A percentile compares a stretch with the other conserved stretches of the same genome.
phyloP scores from a whole-genome alignment of 2,797 vertebrate genomes.

The Pipistrellus kuhlii region DNA sequence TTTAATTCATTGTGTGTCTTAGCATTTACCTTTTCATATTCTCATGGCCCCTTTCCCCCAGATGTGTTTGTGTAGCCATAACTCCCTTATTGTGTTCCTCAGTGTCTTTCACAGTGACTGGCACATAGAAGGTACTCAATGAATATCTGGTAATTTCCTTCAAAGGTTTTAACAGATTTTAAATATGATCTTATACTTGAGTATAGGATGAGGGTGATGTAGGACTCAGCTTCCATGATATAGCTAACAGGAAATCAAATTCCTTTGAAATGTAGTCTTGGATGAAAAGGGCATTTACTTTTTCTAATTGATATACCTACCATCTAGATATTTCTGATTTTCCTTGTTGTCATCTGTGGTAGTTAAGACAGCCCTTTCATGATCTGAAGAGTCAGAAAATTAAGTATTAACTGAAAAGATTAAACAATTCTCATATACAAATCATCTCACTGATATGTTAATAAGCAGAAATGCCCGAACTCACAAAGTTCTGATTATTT shows the following conservation, averaged over 20 bases:
- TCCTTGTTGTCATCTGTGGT: background rate
- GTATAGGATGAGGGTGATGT: background rate
- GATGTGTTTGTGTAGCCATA: background rate
- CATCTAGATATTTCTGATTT: background rate
- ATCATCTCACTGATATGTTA: background rate
- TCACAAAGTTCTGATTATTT: background rate
- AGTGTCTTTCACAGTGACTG: background rate
- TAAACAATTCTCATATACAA: background rate
- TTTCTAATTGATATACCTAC: slow-evolving; percentile 19
- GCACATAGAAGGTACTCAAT: background rate
- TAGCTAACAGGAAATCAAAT: background rate
- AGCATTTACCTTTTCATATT: background rate
- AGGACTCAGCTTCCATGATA: background rate
- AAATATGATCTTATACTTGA: slow-evolving; percentile 43
- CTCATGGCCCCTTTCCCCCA: background rate
- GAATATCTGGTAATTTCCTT: background rate
- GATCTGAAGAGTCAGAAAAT: slow-evolving; percentile 54
- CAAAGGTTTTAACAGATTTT: slow-evolving; percentile 27
- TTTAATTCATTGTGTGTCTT: background rate
- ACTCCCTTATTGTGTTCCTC: background rate
- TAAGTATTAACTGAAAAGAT: slow-evolving; percentile 35
- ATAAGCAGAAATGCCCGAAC: slow-evolving; percentile 16
- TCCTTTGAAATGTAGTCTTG: slow-evolving; percentile 33
- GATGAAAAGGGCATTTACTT: background rate
- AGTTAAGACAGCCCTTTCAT: background rate